Conservation (phyloP, 2,113 vertebrate species). For the Bos taurus region ARS-UCD2.0 NC_037335.1:39990501-39991000, state of each 20-base stretch:
- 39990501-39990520: neutral
- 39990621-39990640: neutral
- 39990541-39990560: neutral
- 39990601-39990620: neutral
- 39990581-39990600: neutral
- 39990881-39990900: neutral
- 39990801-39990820: neutral
- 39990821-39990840: neutral
- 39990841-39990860: neutral
- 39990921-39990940: neutral
- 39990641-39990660: neutral
- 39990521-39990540: neutral
- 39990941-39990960: neutral
- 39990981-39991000: neutral
- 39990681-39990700: neutral
- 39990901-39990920: neutral
- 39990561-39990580: neutral
- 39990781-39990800: neutral
- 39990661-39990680: neutral
- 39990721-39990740: neutral
- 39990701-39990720: neutral
- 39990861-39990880: neutral
- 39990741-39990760: neutral
- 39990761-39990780: neutral
- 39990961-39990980: neutral